Base-by-base conservation (phyloP, 2,888 invertebrate genomes). In the Shargacucullia verbasci region DNA sequence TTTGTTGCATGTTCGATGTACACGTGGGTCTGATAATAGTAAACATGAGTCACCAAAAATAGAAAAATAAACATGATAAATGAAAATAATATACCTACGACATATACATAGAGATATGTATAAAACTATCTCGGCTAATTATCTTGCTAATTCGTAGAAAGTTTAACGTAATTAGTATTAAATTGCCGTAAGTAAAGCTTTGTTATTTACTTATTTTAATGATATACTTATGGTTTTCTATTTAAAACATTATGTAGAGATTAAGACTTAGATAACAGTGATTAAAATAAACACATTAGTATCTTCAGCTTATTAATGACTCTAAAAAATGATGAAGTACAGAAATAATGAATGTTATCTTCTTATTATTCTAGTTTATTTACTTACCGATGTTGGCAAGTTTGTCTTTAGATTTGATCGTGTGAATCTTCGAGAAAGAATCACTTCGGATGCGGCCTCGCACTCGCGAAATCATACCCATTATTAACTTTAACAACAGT, bases 381-480 rank as follows among this genome's bases (percentile, higher is more conserved):
- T 62, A 87, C 93, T 82, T 85, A 96, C 96, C 96, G 70, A 95
- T 96, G 85, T 96, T 96, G 6, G 96, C 96, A 56, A 96, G 96
- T 91, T 95, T 96, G 77, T 96, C 96, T 74, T 96, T 95, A 31
- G 96, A 95, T 72, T 95, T 92, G 61, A 95, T 91, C 13, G 94
- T 93, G 70, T 95, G 95, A 81, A 95, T 86, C 85, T 95, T 96
- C 79, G 95, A 94, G 84, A 96, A 92, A 35, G 95, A 95, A 81
- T 95, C 95, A 82, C 95, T 94, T 76, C 96, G 94, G 44, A 96
- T 92, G 57, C 96, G 92, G n/a, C 96, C 95, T 43, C 96, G 93
- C 76, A 96, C 96, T 79, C 96, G 92, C 31, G 95, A 96, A 79
- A 96, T 96, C 96, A 96, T 96, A 49, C 96, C 96, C 96, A 96